Conservation (phyloP, 2,113 vertebrate species). For the Notarius lentiginosus region DNA sequence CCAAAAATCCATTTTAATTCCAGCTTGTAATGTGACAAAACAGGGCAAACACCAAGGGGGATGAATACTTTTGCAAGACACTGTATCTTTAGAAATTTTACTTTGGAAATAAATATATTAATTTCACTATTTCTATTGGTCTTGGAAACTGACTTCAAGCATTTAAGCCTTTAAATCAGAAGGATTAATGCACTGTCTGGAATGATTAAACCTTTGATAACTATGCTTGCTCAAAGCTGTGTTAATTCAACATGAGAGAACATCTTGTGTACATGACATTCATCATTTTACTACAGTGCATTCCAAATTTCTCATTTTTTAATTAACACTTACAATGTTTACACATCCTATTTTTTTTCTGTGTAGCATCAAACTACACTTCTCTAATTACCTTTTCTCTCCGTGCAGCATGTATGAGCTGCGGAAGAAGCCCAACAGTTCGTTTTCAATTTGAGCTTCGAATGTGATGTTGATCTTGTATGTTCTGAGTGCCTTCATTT, state of each 20-base stretch:
- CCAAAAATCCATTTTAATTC: too few relatives aligned
- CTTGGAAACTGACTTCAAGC: background rate
- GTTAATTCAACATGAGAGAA: background rate
- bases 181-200: background rate
- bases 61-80: too few relatives aligned
- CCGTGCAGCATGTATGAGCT: constrained; percentile 88
- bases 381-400: constrained; percentile 81
- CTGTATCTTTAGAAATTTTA: background rate
- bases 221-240: background rate
- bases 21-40: too few relatives aligned
- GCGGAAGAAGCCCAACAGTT: constrained; percentile 93
- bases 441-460: constrained; percentile 87
- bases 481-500: constrained; percentile 80
- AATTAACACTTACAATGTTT: background rate
- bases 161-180: background rate
- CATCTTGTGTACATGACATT: background rate
- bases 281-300: background rate
- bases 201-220: too few relatives aligned
- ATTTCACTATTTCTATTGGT: background rate
- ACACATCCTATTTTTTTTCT: background rate
- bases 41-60: too few relatives aligned
- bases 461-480: constrained; percentile 92
- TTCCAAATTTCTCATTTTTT: background rate
- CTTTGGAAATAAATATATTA: background rate
- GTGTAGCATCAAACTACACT: background rate